These are phyloP conservation scores for Trididemnum clinides DNA, from an alignment of 23 tunicate genomes.

Conservation along the genomic window DNA sequence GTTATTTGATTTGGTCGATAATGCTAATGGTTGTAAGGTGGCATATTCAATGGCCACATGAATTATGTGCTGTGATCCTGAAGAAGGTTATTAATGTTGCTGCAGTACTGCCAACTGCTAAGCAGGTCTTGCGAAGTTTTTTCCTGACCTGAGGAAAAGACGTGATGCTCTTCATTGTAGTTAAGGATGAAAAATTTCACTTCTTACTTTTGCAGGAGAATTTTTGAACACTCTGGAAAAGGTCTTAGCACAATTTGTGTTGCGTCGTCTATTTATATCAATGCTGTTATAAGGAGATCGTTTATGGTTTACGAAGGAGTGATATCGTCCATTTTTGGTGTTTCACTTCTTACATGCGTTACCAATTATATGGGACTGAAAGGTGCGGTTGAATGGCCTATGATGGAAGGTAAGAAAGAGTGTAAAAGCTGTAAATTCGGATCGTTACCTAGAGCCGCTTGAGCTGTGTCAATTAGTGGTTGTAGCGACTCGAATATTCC, in stretches of 20 bases:
- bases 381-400: background rate
- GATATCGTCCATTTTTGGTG: background rate
- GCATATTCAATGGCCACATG: too few species aligned
- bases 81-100: background rate
- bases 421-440: too few species aligned
- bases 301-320: conserved; percentile 31
- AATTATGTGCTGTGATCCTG: too few species aligned
- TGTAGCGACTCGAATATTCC: too few species aligned
- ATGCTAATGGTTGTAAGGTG: too few species aligned
- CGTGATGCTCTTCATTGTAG: too few species aligned
- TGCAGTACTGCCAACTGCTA: too few species aligned
- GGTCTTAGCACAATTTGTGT: background rate
- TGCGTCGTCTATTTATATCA: background rate
- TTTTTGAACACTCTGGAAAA: background rate
- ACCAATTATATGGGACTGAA: background rate
- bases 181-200: too few species aligned
- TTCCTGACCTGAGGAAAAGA: too few species aligned
- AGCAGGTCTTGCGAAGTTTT: too few species aligned
- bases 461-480: too few species aligned
- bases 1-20: background rate
- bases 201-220: conserved; percentile 19
- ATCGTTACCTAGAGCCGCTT: too few species aligned
- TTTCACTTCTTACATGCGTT: background rate
- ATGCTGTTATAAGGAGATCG: background rate
- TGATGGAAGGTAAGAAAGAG: conserved; percentile 17